Conservation (phyloP, 2,113 vertebrate genomes). For the Aix galericulata region DNA sequence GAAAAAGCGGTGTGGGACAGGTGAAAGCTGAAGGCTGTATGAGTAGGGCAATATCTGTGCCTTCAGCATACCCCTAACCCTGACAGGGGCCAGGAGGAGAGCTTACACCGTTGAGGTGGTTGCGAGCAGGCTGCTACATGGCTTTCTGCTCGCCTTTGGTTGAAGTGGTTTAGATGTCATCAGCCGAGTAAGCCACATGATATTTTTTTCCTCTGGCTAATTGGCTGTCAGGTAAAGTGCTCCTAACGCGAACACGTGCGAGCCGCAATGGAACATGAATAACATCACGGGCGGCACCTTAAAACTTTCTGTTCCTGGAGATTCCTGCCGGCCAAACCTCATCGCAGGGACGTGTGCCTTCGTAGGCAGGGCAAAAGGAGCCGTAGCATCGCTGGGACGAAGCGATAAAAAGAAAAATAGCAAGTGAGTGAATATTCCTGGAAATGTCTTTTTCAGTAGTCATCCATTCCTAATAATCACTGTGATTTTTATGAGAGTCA, state of each 20-base stretch:
- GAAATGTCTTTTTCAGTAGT: background rate
- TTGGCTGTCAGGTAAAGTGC: background rate
- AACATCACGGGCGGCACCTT: background rate
- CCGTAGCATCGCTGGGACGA: background rate
- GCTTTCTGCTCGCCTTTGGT: background rate
- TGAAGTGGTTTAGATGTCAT: conserved; percentile 10
- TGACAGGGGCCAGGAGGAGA: background rate
- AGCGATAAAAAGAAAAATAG: background rate
- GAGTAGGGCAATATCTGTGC: background rate
- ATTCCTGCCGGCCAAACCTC: background rate
- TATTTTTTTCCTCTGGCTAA: background rate
- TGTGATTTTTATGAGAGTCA: conserved; percentile 21
- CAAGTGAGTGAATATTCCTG: background rate
- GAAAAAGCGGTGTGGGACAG: background rate
- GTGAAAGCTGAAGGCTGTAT: background rate
- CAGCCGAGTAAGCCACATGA: background rate
- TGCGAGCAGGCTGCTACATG: background rate
- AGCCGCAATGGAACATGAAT: background rate
- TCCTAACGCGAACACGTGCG: background rate
- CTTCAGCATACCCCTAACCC: background rate
- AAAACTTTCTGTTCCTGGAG: background rate
- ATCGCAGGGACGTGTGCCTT: rapidly evolving
- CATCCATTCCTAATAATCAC: conserved; percentile 26
- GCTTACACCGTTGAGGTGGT: background rate
- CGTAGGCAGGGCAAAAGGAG: background rate